Evolutionary conservation across 2,113 vertebrate genomes (phyloP).

Genomic region (Oxygymnocypris stewartii): DNA sequence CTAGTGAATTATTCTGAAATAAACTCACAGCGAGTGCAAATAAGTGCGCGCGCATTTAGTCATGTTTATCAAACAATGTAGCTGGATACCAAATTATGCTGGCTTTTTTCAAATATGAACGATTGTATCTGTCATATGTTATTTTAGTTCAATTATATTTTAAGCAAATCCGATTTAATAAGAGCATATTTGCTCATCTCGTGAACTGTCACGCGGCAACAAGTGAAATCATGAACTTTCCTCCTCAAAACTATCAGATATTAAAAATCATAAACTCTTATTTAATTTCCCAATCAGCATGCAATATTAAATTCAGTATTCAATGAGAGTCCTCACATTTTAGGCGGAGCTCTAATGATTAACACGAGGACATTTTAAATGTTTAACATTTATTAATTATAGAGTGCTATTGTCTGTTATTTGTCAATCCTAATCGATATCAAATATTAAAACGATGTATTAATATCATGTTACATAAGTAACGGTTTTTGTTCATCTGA

Average conservation of each 20-base stretch:
- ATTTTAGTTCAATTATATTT: background rate
- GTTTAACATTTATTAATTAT: constrained; percentile 81
- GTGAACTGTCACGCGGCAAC: constrained; percentile 45
- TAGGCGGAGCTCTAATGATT: constrained; percentile 9
- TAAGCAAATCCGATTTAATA: background rate
- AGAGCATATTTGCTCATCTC: background rate
- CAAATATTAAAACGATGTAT: background rate
- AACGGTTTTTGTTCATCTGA: background rate
- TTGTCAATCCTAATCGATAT: constrained; percentile 26
- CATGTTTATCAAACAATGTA: background rate
- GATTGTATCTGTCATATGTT: background rate
- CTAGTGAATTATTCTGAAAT: background rate
- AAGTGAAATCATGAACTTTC: constrained; percentile 29
- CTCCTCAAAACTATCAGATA: background rate
- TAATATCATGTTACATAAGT: background rate
- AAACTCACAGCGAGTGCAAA: background rate
- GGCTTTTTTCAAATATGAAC: background rate
- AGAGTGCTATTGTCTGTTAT: constrained; percentile 71
- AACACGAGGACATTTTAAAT: constrained; percentile 75
- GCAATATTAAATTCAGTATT: background rate
- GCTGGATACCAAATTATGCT: no score
- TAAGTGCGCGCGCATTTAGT: background rate
- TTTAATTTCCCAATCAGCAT: background rate
- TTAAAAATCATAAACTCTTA: background rate
- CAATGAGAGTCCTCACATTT: background rate